phyloP scores from a whole-genome alignment of 2,888 invertebrate species.

The Spodoptera picta region DNA sequence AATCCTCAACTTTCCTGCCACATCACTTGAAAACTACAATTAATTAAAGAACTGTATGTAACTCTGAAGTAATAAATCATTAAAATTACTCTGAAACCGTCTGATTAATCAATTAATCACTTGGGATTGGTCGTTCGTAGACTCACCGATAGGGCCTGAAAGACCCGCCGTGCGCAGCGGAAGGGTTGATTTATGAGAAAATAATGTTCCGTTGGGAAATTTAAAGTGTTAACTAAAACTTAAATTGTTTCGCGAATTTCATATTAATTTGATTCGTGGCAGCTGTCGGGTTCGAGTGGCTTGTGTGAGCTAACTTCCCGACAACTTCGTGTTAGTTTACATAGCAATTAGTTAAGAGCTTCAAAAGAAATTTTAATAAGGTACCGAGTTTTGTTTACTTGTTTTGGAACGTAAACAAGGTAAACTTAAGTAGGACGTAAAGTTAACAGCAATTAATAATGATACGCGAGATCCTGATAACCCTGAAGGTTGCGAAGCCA shows the following conservation, averaged over 20 bases:
- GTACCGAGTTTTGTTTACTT: conserved; percentile 37
- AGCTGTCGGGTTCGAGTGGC: conserved; percentile 41
- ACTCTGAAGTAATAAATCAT: conserved; percentile 77
- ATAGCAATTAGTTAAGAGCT: conserved; percentile 43
- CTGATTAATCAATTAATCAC: conserved; percentile 86
- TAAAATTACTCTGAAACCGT: conserved; percentile 80
- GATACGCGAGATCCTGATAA: conserved; percentile 33
- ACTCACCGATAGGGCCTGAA: conserved; percentile 74
- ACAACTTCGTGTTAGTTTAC: conserved; percentile 48
- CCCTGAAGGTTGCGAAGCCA: conserved; percentile 1
- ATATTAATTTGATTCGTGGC: conserved; percentile 60
- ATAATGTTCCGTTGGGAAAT: conserved; percentile 82
- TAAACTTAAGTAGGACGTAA: conserved; percentile 26
- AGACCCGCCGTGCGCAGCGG: conserved; percentile 64
- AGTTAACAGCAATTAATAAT: conserved; percentile 37
- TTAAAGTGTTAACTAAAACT: conserved; percentile 69
- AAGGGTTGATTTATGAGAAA: conserved; percentile 86
- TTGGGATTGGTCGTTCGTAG: conserved; percentile 74
- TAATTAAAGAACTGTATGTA: conserved; percentile 54
- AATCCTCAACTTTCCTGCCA: conserved; percentile 33
- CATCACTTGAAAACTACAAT: conserved; percentile 51
- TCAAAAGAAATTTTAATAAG: conserved; percentile 50
- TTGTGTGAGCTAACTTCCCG: conserved; percentile 45
- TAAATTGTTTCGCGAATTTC: conserved; percentile 66
- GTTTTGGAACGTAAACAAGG: conserved; percentile 28